Evolutionary conservation across 2,113 vertebrate genomes (phyloP).

Genomic region (Romanogobio albipinnatus): DNA sequence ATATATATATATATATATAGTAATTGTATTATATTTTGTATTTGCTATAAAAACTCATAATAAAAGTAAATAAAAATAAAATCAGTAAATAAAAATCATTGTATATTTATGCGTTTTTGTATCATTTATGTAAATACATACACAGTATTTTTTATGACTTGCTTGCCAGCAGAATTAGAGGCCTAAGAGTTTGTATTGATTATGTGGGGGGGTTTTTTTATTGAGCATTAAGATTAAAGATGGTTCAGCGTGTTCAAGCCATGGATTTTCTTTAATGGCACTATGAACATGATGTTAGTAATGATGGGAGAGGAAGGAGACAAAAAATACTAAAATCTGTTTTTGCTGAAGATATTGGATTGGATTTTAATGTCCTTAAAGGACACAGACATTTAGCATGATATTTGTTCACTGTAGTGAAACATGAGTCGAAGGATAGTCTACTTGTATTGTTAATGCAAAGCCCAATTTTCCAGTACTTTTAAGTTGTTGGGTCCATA

Average conservation of each 20-base stretch:
- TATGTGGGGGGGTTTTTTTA: not conserved
- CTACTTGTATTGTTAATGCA: not conserved
- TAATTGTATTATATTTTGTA: not conserved
- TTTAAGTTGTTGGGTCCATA: not conserved
- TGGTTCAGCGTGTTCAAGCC: not conserved
- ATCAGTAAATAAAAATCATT: not conserved
- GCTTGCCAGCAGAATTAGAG: not conserved
- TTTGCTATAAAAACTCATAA: not conserved
- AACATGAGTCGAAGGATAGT: not conserved
- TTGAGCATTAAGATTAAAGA: slow-evolving; percentile 22
- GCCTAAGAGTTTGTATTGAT: not conserved
- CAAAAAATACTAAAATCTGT: not conserved
- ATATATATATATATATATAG: too few species aligned
- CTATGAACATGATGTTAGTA: not conserved
- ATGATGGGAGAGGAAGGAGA: not conserved
- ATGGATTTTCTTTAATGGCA: slow-evolving; percentile 28
- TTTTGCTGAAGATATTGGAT: not conserved
- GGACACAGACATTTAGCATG: not conserved
- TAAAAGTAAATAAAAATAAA: not conserved
- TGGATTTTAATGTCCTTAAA: not conserved
- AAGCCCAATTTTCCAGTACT: not conserved
- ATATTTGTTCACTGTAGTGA: not conserved
- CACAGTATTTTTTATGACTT: not conserved
- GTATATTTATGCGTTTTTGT: not conserved
- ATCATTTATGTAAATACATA: not conserved